phyloP scores from a whole-genome alignment of 2,113 vertebrate genomes.

The Cygnus atratus region DNA sequence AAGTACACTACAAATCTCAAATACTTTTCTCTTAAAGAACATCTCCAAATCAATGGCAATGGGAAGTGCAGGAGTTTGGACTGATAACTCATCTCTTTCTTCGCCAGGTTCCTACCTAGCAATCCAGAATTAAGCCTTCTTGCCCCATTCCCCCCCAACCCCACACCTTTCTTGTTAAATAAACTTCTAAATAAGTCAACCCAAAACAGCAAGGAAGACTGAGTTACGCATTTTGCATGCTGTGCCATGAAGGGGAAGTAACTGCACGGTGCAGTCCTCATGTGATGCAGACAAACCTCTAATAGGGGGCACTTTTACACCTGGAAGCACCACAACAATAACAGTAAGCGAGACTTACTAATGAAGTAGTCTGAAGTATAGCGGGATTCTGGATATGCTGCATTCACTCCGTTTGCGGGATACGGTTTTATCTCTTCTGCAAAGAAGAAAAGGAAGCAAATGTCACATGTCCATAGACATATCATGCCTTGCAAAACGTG shows the following conservation, averaged over 20 bases:
- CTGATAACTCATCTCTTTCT: not conserved
- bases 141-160: too few species aligned
- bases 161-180: not conserved
- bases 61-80: not conserved
- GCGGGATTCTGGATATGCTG: conserved; percentile 92
- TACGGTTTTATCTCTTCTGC: conserved; percentile 94
- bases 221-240: not conserved
- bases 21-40: not conserved
- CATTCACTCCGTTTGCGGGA: conserved; percentile 86
- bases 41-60: not conserved
- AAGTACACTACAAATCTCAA: not conserved
- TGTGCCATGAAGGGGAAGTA: not conserved
- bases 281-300: not conserved
- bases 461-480: not conserved
- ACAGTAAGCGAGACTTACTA: conserved; percentile 85
- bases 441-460: conserved; percentile 68
- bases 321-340: not conserved
- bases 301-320: not conserved
- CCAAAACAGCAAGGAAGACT: not conserved
- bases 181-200: not conserved
- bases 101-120: not conserved
- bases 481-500: not conserved
- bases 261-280: too few species aligned
- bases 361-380: conserved; percentile 98
- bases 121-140: not conserved